Evolutionary conservation across 2,797 vertebrate species (phyloP).

Genomic region (Syngnathus rostellatus): DNA sequence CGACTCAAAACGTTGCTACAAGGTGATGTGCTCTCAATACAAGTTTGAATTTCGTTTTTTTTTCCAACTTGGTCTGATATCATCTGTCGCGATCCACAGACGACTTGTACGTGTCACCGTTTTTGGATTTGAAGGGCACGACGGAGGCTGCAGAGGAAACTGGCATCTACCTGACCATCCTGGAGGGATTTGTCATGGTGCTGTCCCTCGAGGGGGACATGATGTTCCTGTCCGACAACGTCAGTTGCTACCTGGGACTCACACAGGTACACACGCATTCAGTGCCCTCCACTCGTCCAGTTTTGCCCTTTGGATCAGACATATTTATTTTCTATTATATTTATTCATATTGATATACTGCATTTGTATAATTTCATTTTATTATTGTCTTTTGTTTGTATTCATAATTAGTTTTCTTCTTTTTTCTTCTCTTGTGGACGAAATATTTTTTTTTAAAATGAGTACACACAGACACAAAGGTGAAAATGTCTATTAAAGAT

Average conservation of each 20-base stretch:
- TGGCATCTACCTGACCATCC: conserved; percentile 81
- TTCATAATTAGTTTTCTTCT: too few relatives aligned
- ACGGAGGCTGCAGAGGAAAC: conserved; percentile 56
- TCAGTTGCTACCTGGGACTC: conserved; percentile 92
- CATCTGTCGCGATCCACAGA: not conserved
- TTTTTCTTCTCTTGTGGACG: too few relatives aligned
- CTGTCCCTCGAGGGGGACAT: conserved; percentile 89
- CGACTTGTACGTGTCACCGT: not conserved
- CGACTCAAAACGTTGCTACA: conserved; percentile 79
- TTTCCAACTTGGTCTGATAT: too few relatives aligned
- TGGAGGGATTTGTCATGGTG: conserved; percentile 93
- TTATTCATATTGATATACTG: too few relatives aligned
- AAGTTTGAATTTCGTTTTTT: not conserved
- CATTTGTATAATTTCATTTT: not conserved
- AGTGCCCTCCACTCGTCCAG: too few relatives aligned
- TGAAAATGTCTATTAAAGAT: not conserved
- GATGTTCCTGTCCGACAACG: conserved; percentile 90
- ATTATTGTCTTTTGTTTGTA: not conserved
- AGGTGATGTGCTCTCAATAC: conserved; percentile 19
- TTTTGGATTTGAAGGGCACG: not conserved
- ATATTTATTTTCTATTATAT: too few relatives aligned
- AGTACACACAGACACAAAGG: not conserved
- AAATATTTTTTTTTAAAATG: too few relatives aligned
- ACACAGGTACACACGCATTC: conserved; percentile 73
- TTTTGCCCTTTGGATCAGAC: too few relatives aligned